Evolutionary conservation across 2,797 vertebrate species (phyloP).

Genomic region (Tokudaia muenninki): DNA sequence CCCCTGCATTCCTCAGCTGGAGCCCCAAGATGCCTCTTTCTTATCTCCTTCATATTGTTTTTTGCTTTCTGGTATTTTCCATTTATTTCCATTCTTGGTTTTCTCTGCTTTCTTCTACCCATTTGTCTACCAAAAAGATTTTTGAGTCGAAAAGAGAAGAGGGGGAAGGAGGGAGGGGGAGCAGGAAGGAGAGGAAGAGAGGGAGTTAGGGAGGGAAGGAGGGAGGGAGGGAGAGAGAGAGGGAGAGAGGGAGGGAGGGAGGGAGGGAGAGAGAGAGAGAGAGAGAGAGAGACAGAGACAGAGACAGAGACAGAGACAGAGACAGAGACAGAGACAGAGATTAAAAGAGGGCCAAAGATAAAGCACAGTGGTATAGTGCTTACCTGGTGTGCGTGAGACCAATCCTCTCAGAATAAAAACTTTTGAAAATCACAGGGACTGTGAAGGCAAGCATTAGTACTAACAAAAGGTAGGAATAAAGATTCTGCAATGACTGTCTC

Average conservation of each 20-base stretch:
- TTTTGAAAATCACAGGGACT: neutral
- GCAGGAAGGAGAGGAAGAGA: neutral
- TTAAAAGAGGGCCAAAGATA: neutral
- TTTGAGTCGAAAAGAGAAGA: neutral
- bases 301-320: neutral
- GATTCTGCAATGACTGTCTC: neutral
- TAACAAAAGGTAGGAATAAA: neutral
- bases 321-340: neutral
- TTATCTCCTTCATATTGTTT: neutral
- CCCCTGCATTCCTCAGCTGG: neutral
- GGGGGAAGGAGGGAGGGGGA: no score
- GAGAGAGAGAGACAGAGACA: neutral
- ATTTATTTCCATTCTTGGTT: neutral
- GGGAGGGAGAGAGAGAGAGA: neutral
- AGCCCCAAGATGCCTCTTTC: neutral
- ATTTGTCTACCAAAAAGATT: neutral
- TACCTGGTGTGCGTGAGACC: neutral
- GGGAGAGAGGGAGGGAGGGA: neutral
- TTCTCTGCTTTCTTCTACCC: constrained; percentile 36
- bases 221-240: neutral
- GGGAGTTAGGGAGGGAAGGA: rapidly evolving
- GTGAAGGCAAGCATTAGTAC: neutral
- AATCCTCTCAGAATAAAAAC: neutral
- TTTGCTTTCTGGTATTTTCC: neutral
- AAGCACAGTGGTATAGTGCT: neutral